Evolutionary conservation across 1,140 invertebrate genomes (phyloP).

Genomic region (Agrilus planipennis): DNA sequence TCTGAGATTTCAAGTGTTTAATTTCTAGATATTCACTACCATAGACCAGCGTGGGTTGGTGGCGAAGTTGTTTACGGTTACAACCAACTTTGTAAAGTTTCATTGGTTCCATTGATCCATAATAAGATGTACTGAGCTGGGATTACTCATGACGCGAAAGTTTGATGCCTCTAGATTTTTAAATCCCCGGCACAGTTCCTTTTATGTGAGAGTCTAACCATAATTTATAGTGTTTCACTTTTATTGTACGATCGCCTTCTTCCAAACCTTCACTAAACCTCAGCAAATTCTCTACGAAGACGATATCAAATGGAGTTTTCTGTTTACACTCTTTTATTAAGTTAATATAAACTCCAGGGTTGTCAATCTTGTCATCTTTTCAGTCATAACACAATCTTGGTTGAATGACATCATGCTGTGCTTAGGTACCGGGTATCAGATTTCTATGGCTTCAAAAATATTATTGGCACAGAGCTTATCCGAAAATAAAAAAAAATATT

Average conservation of each 20-base stretch:
- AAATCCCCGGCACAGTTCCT: neutral
- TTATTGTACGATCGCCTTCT: constrained; percentile 1
- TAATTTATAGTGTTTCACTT: constrained; percentile 2
- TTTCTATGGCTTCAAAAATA: constrained; percentile 9
- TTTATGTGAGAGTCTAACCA: neutral
- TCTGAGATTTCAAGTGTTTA: neutral
- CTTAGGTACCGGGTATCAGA: too few relatives aligned
- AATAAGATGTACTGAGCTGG: neutral
- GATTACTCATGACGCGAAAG: neutral
- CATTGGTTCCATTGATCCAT: neutral
- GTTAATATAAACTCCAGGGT: constrained; percentile 6
- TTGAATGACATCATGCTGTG: too few relatives aligned
- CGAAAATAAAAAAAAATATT: constrained; percentile 10
- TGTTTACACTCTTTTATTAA: constrained; percentile 7
- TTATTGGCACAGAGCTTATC: constrained; percentile 6
- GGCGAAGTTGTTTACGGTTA: neutral
- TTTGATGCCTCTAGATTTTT: neutral
- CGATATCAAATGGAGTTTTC: constrained; percentile 6
- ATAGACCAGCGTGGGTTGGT: neutral
- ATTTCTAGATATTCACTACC: neutral
- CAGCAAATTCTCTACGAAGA: constrained; percentile 6
- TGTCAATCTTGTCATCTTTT: constrained; percentile 7
- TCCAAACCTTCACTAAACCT: constrained; percentile 2
- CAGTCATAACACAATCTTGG: constrained; percentile 7
- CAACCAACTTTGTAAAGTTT: constrained; percentile 2